These are phyloP conservation scores for Muscicapa comitata DNA, from an alignment of 2,797 vertebrate genomes.

Conservation along the genomic window DNA sequence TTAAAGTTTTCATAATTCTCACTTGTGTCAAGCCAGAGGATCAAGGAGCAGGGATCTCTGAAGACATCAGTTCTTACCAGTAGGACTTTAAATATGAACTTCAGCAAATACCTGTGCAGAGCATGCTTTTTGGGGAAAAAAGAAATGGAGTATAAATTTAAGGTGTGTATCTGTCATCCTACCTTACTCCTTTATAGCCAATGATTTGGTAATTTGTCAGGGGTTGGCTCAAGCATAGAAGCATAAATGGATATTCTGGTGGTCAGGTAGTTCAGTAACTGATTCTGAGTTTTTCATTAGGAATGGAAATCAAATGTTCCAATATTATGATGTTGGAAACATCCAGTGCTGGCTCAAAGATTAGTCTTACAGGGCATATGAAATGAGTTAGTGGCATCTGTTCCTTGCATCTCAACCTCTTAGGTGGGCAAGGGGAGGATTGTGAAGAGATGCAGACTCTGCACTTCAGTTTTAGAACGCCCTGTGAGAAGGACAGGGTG, in stretches of 20 bases:
- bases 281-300: not conserved
- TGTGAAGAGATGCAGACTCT: not conserved
- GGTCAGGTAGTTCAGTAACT: not conserved
- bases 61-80: not conserved
- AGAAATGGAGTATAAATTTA: not conserved
- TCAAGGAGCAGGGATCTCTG: not conserved
- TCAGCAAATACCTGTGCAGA: not conserved
- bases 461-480: not conserved
- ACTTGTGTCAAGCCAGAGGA: not conserved
- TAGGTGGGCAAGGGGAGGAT: not conserved
- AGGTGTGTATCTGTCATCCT: not conserved
- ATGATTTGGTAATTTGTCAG: not conserved
- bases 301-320: not conserved
- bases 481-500: not conserved
- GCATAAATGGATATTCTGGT: not conserved
- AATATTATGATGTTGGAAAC: not conserved
- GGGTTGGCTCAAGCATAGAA: not conserved
- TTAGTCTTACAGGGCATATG: not conserved
- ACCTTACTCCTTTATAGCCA: not conserved
- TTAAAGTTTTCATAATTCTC: not conserved
- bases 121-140: not conserved
- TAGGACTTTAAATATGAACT: not conserved
- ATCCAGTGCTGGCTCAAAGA: too few relatives aligned
- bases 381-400: not conserved
- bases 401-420: not conserved